Evolutionary conservation across 2,888 invertebrate species (phyloP).

Genomic region (Ferdinandea cuprea): DNA sequence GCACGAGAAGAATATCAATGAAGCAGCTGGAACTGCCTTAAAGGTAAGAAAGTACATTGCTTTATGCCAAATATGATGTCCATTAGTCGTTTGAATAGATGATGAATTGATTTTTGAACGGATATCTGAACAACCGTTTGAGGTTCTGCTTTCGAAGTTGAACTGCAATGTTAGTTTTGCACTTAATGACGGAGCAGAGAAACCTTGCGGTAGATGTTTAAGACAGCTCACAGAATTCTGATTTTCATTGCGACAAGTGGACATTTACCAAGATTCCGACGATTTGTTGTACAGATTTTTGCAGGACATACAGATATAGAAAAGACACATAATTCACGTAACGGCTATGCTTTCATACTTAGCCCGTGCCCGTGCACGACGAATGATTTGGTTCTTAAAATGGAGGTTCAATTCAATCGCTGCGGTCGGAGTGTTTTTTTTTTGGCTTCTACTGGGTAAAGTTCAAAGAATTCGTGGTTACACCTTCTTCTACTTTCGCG

Average conservation of each 20-base stretch:
- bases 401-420: too few species aligned
- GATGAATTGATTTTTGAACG: conserved; percentile 69
- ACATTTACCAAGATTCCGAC: too few species aligned
- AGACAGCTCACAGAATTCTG: conserved; percentile 56
- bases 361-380: too few species aligned
- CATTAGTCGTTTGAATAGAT: conserved; percentile 26
- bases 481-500: too few species aligned
- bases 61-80: background rate
- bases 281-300: too few species aligned
- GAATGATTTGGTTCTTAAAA: too few species aligned
- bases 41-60: conserved; percentile 60
- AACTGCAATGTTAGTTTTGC: conserved; percentile 63
- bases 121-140: conserved; percentile 68
- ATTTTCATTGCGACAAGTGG: conserved; percentile 17
- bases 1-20: conserved; percentile 80
- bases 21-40: conserved; percentile 62
- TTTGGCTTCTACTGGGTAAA: too few species aligned
- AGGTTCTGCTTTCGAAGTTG: conserved; percentile 55
- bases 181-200: conserved; percentile 44
- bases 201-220: conserved; percentile 67
- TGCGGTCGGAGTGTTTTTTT: too few species aligned
- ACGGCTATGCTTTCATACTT: too few species aligned
- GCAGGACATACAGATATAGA: too few species aligned
- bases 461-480: too few species aligned
- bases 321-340: too few species aligned